Evolutionary conservation across 2,113 vertebrate species (phyloP).

Genomic region (Coreoperca whiteheadi): DNA sequence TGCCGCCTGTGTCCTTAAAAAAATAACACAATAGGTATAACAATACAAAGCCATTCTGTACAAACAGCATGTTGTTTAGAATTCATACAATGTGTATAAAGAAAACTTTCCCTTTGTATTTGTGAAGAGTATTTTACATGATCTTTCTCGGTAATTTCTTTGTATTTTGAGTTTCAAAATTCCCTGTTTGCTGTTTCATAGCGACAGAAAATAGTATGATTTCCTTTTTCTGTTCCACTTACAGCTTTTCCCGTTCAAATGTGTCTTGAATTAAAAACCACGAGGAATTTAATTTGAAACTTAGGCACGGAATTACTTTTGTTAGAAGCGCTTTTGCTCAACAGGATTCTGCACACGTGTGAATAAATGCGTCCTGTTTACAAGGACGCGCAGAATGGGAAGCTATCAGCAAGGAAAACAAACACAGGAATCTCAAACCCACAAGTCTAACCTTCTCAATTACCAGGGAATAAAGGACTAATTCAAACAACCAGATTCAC

Average conservation of each 20-base stretch:
- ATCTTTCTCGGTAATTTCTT: not conserved
- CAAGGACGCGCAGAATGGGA: constrained; percentile 20
- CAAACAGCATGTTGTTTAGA: not conserved
- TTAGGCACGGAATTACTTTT: not conserved
- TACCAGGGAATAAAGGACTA: constrained; percentile 36
- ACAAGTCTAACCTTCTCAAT: constrained; percentile 43
- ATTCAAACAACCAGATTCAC: constrained; percentile 52
- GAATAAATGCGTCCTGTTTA: constrained; percentile 30
- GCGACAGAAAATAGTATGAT: not conserved
- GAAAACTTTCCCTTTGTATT: not conserved
- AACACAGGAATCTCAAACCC: constrained; percentile 43
- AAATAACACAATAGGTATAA: not conserved
- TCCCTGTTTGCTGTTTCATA: not conserved
- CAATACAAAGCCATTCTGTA: not conserved
- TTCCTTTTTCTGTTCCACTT: not conserved
- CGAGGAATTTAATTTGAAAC: not conserved
- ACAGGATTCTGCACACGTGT: constrained; percentile 3
- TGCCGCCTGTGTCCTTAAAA: not conserved
- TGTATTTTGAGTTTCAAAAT: not conserved
- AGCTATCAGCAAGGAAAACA: constrained; percentile 31
- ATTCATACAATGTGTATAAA: not conserved
- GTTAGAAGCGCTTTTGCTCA: constrained; percentile 1
- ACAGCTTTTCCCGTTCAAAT: not conserved
- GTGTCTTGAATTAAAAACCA: not conserved
- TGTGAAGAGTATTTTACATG: not conserved